Evolutionary conservation across 1,140 invertebrate genomes (phyloP), one percentile per base, ranked within the genome.

Genomic region (Ctenoplectra terminalis): DNA sequence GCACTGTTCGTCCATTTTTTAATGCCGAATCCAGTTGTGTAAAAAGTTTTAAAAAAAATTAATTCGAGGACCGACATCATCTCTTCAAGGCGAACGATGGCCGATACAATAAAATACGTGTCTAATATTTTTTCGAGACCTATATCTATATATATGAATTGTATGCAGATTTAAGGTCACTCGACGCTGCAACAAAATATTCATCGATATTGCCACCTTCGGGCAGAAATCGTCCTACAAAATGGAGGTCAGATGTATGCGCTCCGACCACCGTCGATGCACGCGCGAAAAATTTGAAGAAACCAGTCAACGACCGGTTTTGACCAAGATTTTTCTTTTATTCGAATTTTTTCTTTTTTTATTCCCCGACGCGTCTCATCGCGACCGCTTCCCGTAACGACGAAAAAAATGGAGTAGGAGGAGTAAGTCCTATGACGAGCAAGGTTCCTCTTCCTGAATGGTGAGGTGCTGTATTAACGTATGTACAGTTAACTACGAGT

Each of bases 401-500:
- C 40, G 26, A 48, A 56, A 52, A 17, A 54, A 50, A 26, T 31
- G 61, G 13, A 23, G 13, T n/a, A 50, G 40, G n/a, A 29, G 31
- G 20, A 70, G 29, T 48, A 23, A 11, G 31, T 56, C 40, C 26
- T 60, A 34, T 29, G 40, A 58, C 37, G 67, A 54, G 52, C 23
- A 37, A 63, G 73, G 67, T 54, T 76, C 56, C 60, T 86, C 54
- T 83, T 87, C 60, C 85, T 50, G 76, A 86, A 76, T 83, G 61
- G 54, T 40, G 52, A 70, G 29, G 52, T 63, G 71, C 6, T 54
- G 50, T 76, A 15, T 61, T 76, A 85, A 76, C 73, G 78, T 56
- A 63, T 66, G 79, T 89, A 89, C 88, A 89, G 88, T 89, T 89
- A 89, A 64, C 48, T 74, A 60, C 66, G 85, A 89, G 88, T 89